Evolutionary conservation across 2,113 vertebrate species (phyloP), one percentile per base, ranked within the genome.

Genomic region (Rhinopomastus cyanomelas): DNA sequence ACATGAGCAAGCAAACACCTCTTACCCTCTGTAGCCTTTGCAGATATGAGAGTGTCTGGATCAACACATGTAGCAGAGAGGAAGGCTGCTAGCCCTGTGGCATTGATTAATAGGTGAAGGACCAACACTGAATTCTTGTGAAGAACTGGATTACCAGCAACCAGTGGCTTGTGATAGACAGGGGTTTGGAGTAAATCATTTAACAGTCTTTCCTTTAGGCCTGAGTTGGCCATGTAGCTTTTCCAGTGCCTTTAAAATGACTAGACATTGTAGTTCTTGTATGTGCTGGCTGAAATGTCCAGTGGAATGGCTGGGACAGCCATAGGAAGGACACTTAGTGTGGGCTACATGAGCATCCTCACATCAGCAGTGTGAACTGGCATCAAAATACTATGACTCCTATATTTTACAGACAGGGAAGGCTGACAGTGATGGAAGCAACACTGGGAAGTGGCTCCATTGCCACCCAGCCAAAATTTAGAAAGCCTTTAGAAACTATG

Each of bases 381-480:
- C 29, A 53, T 7, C 25, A 60, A 60, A 68, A 36, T 48, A 16
- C 15, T 36, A 0, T 16, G 53, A 71, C 16, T 67, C 3, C 12
- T 2, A 1, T 56, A 4, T 67, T 78, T 49, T 67, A 42, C 16
- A 48, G 22, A 44, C 5, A 62, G 5, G 12, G 7, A 73, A 16
- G 14, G 15, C 27, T 65, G 6, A 21, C 56, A n/a, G 12, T 20
- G 18, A 7, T 26, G 17, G 29, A 56, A 61, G 6, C 3, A 5
- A 7, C 27, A 37, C 32, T 5, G 11, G 14, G 11, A 78, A 44
- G 60, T 12, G 18, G 21, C 14, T 68, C 25, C 20, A 32, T 22
- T 0, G 1, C 10, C 17, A 37, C 8, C 36, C 8, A 27, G 9
- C 2, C 6, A 73, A 79, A 82, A 52, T 3, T 3, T 26, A n/a